Conservation (phyloP, 2,888 invertebrate species). For the Heterodera filipjevi region DNA sequence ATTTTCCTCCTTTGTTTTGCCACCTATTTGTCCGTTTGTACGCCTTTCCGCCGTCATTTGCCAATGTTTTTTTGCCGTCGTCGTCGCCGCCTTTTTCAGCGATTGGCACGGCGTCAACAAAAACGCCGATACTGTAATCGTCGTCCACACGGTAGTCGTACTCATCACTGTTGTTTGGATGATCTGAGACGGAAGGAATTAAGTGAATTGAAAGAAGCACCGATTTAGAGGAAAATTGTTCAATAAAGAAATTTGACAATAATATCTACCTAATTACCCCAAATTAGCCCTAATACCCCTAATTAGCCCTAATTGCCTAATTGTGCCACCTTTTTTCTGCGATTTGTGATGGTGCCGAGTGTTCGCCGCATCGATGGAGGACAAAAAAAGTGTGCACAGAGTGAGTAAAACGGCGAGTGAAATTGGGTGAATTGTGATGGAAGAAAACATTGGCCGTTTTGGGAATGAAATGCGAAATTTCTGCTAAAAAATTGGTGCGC, state of each 20-base stretch:
- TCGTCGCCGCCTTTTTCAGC: not conserved
- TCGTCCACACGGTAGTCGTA: constrained; percentile 9
- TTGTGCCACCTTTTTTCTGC: constrained; percentile 10
- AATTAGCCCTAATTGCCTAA: not conserved
- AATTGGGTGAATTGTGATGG: not conserved
- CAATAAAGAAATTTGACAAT: too few species aligned
- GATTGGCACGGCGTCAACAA: constrained; percentile 27
- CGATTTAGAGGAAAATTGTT: not conserved
- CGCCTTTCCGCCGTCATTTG: not conserved
- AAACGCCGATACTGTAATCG: constrained; percentile 33
- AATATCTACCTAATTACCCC: too few species aligned
- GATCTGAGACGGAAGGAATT: not conserved
- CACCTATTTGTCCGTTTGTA: not conserved
- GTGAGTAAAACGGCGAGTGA: not conserved
- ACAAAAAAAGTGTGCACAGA: not conserved
- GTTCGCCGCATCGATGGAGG: not conserved
- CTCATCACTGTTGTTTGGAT: not conserved
- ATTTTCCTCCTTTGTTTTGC: not conserved
- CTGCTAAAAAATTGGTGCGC: not conserved
- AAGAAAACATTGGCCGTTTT: not conserved
- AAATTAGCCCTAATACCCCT: too few species aligned
- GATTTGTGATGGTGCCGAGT: not conserved
- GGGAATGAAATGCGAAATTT: not conserved
- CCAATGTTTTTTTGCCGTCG: not conserved
- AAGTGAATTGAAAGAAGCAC: too few species aligned